A percentile compares a stretch with the other conserved stretches of the same genome.
These are phyloP conservation scores for Cardiocondyla obscurior DNA, from an alignment of 1,140 invertebrate genomes.

Conservation along the genomic window DNA sequence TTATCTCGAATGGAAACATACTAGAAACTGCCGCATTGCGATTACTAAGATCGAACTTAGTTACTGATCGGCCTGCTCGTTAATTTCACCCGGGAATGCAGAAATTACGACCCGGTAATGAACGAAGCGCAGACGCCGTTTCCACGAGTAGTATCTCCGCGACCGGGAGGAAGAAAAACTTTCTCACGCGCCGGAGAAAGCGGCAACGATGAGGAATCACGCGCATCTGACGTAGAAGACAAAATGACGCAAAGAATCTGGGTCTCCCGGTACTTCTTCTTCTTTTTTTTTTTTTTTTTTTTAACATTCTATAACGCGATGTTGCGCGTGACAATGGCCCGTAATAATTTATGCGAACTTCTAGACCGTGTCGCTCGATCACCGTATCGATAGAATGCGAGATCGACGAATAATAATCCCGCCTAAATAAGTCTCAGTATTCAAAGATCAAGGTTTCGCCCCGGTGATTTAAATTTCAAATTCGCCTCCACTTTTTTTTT, in stretches of 20 bases:
- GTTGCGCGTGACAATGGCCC: neutral
- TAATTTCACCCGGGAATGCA: too few relatives aligned
- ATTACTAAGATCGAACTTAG: neutral
- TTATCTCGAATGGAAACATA: neutral
- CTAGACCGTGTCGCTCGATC: neutral
- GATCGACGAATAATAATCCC: neutral
- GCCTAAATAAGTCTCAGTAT: neutral
- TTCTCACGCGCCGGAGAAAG: slow-evolving; percentile 57
- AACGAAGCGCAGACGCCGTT: slow-evolving; percentile 6
- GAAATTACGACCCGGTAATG: too few relatives aligned
- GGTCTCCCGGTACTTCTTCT: neutral
- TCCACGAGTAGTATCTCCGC: slow-evolving; percentile 27
- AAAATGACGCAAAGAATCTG: neutral
- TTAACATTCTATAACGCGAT: neutral
- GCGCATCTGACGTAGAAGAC: neutral
- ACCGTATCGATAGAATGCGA: neutral
- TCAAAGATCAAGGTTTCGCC: neutral
- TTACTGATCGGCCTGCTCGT: too few relatives aligned
- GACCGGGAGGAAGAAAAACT: slow-evolving; percentile 43
- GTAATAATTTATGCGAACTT: slow-evolving; percentile 42
- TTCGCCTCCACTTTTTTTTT: neutral
- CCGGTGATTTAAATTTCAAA: neutral
- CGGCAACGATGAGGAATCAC: slow-evolving; percentile 2
- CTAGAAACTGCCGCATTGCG: neutral
- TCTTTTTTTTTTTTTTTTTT: neutral